A percentile compares a stretch with the other conserved stretches of the same genome.
Conservation (phyloP, 2,888 invertebrate species). For the Asteroscopus sphinx region DNA sequence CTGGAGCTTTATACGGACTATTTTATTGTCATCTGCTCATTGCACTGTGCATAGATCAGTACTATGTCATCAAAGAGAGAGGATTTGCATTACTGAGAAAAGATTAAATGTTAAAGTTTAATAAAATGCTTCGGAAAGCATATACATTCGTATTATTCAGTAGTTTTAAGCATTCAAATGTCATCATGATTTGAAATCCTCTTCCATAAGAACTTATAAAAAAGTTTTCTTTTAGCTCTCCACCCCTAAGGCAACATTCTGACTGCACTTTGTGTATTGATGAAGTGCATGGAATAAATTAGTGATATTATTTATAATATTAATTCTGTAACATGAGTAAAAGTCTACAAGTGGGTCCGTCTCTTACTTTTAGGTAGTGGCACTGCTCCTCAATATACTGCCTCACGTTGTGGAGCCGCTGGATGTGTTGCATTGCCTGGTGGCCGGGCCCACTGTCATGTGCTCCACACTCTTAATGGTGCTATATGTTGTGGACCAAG, state of each 20-base stretch:
- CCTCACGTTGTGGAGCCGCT: constrained; percentile 81
- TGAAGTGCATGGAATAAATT: constrained; percentile 4
- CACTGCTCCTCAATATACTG: constrained; percentile 82
- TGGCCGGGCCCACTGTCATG: constrained; percentile 83
- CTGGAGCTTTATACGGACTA: constrained; percentile 73
- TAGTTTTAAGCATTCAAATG: constrained; percentile 44
- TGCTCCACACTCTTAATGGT: constrained; percentile 78
- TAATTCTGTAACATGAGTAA: constrained; percentile 31
- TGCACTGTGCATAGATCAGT: constrained; percentile 77
- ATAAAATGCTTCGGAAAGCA: constrained; percentile 67
- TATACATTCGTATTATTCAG: constrained; percentile 71
- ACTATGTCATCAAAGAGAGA: constrained; percentile 76
- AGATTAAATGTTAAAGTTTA: constrained; percentile 55
- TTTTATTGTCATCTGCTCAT: constrained; percentile 78
- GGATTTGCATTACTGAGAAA: constrained; percentile 66
- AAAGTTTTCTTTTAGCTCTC: not conserved
- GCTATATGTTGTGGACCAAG: constrained; percentile 84
- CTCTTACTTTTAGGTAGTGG: constrained; percentile 86
- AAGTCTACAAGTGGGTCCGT: constrained; percentile 62
- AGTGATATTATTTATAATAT: constrained; percentile 13
- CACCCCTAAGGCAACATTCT: too few species aligned
- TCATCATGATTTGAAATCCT: constrained; percentile 14
- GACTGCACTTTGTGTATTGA: not conserved
- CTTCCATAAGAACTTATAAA: not conserved
- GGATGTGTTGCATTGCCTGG: constrained; percentile 76